Evolutionary conservation across 2,113 vertebrate genomes (phyloP).

Genomic region (Mesitornis unicolor): DNA sequence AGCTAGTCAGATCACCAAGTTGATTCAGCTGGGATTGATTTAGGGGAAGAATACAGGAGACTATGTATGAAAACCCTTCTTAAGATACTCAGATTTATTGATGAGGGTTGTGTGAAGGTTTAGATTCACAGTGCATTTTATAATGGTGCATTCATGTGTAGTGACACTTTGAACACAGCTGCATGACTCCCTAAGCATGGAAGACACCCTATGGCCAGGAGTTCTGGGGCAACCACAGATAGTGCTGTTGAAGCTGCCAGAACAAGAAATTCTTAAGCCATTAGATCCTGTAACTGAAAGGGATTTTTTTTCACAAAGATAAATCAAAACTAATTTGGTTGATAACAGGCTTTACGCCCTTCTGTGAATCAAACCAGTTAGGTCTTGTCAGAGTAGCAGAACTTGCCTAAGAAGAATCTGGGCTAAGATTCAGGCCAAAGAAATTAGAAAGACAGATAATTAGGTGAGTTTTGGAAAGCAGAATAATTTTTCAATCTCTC

Average conservation of each 20-base stretch:
- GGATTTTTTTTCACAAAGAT: neutral
- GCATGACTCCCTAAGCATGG: neutral
- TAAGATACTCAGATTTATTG: neutral
- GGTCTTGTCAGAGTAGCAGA: slow-evolving; percentile 5
- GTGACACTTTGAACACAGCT: neutral
- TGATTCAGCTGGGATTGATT: neutral
- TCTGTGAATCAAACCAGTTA: neutral
- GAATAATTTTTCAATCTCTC: neutral
- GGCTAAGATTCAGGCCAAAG: neutral
- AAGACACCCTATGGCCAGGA: neutral
- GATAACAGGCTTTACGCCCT: neutral
- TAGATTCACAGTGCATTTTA: neutral
- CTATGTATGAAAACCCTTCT: neutral
- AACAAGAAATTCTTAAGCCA: neutral
- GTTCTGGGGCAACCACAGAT: neutral
- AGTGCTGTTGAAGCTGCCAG: neutral
- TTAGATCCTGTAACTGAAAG: neutral
- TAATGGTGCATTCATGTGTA: neutral
- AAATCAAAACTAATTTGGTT: neutral
- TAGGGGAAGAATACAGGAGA: neutral
- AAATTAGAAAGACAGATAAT: neutral
- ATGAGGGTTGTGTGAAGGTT: neutral
- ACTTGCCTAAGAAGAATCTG: neutral
- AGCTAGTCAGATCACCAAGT: neutral
- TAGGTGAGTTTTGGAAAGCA: neutral